Evolutionary conservation across 23 tunicate species (phyloP), one percentile per base, ranked within the genome.

Genomic region (Clavelina lepadiformis): DNA sequence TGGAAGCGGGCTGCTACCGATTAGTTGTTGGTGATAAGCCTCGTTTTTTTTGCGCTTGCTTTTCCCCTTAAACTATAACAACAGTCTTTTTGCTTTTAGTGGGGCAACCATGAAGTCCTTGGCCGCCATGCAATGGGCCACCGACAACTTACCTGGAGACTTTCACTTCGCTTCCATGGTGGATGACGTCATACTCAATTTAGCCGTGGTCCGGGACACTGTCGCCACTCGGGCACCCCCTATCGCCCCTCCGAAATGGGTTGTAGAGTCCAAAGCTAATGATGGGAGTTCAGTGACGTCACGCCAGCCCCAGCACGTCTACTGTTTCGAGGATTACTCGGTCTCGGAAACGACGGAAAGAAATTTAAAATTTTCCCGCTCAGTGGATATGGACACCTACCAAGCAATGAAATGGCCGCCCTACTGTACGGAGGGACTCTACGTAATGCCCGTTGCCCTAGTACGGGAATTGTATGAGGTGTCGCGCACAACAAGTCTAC

Each of bases 91-190:
- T 60, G 30, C 2, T 59, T 55, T 31, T 28, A 68, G 85, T 36
- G 35, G 45, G 1, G 35, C 85, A 25, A 58, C 68, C 1, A 33
- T 6, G 0, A 71, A 71, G 29, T 7, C 46, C 26, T 66, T 75
- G 23, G 69, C 82, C 0, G 65, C 61, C n/a, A 28, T 83, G 30
- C 72, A 73, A 35, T 83, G 92, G 92, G 72, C 82, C 3, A 28
- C 72, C 3, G 24, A 61, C 4, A 58, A 45, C 25, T 36, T 83
- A 8, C 92, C 92, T 20, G 46, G 67, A 23, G 92, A 83, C 41
- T 83, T 83, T 36, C 53, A 35, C 72, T 37, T 24, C 53, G 82
- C 77, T 0, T 68, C 63, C 0, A 50, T 69, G 15, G 3, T 63
- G 18, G 92, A 83, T 35, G 67, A 83, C 68, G 66, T 60, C 45